Base-by-base conservation (phyloP, 2,113 vertebrate genomes). In the Catharus minimus region DNA sequence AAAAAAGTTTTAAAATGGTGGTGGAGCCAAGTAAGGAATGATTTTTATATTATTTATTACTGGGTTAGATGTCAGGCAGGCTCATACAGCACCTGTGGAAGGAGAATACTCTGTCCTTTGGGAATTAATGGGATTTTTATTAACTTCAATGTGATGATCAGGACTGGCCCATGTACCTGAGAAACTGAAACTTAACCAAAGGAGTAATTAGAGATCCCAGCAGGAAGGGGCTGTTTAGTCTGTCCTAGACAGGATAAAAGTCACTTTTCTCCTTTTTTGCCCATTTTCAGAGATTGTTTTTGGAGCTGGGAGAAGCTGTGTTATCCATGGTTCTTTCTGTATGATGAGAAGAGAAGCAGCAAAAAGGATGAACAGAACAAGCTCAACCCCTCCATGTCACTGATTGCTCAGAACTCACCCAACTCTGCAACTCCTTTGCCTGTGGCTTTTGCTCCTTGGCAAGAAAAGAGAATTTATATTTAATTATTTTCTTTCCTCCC, bases 231-330 rank as follows among this genome's bases (percentile, higher is more conserved):
- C 41, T 80, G 65, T 77, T 93, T 84, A 74, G 66, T 75, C 78
- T 87, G 66, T 22, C 69, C 57, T 77, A 86, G 39, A 60, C 15
- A 47, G 50, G 55, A 49, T 57, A 41, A 65, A 75, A 92, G 56
- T 46, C 24, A 49, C 46, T 83, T 88, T 66, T 71, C 66, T 87
- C n/a, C 49, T 47, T 87, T 91, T 78, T 50, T 81, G 43, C 80
- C 21, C 32, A 5, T 77, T 90, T 83, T 38, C 68, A 66, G 83
- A 72, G 76, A 4, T 11, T 79, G 1, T 9, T 43, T 71, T 52
- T 49, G 10, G 5, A 39, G 16, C 55, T 41, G 1, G 11, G 38
- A 22, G 56, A 20, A 80, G 41, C 27, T 43, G 49, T 38, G 30
- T 56, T 41, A 39, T 7, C 56, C 43, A 1, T 2, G 12, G 33